phyloP scores from a whole-genome alignment of 2,888 invertebrate genomes.

The Zeuzera pyrina region DNA sequence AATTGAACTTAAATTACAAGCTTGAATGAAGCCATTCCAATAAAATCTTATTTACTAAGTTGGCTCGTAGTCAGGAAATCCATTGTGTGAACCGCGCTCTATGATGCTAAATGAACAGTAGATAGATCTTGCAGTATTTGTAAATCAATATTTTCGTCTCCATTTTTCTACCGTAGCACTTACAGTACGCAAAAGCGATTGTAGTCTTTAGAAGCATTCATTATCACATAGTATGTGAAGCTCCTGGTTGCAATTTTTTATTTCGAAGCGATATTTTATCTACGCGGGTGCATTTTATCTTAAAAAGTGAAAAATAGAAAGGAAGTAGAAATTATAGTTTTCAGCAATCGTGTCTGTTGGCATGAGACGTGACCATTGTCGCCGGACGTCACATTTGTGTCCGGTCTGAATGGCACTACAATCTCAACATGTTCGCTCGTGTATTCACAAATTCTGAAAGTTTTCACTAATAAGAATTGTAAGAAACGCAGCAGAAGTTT shows the following conservation, averaged over 20 bases:
- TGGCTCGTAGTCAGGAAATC: slow-evolving; percentile 45
- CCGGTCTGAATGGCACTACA: slow-evolving; percentile 55
- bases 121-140: slow-evolving; percentile 39
- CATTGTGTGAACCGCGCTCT: slow-evolving; percentile 53
- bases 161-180: slow-evolving; percentile 51
- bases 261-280: slow-evolving; percentile 62
- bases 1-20: slow-evolving; percentile 59
- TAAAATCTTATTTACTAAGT: slow-evolving; percentile 43
- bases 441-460: slow-evolving; percentile 68
- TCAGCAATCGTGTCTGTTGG: slow-evolving; percentile 67
- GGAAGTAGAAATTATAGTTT: slow-evolving; percentile 50
- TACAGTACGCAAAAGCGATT: slow-evolving; percentile 59
- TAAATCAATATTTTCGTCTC: slow-evolving; percentile 29
- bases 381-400: slow-evolving; percentile 47
- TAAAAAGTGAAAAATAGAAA: slow-evolving; percentile 63
- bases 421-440: slow-evolving; percentile 49
- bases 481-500: slow-evolving; percentile 71
- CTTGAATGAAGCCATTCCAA: slow-evolving; percentile 68
- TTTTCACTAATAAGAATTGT: slow-evolving; percentile 64
- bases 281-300: slow-evolving; percentile 68
- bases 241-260: slow-evolving; percentile 55
- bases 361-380: slow-evolving; percentile 57
- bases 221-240: slow-evolving; percentile 50
- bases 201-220: slow-evolving; percentile 53
- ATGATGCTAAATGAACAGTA: slow-evolving; percentile 55